Base-by-base conservation (phyloP, 1,140 invertebrate species). In the Zaprionus africanus region DNA sequence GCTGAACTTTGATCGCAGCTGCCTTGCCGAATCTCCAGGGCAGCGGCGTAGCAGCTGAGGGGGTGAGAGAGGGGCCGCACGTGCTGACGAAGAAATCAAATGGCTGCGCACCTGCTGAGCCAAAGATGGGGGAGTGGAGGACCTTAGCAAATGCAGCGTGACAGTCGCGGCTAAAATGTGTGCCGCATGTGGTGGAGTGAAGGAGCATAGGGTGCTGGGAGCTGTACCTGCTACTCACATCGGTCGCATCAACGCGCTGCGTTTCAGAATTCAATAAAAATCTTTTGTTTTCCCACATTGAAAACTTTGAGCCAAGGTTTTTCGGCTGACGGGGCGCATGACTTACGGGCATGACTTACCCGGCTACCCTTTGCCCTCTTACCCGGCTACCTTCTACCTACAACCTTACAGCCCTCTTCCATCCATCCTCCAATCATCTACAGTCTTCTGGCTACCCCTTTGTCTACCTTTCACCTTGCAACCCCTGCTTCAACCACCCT, bases 191-290 rank as follows among this genome's bases (percentile, higher is more conserved):
- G 58, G 61, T n/a, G 56, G 38, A 9, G 22, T 22, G 1, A 22
- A 22, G 4, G 31, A 11, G 31, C 4, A 15, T 6, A n/a, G 19
- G 46, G 17, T 7, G 19, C 0, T 17, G 41, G 2, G 15, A 7
- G n/a, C 15, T 15, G 38, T 6, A 41, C 13, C 38, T n/a, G 1
- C 38, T 41, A 54, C 41, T 62, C 13, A 13, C 26, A 31, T 9
- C 9, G 24, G 46, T 57, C 19, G 62, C 49, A 66, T 64, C 71
- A 85, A 70, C 68, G 17, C n/a, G 65, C 81, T 68, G 65, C 81
- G 80, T 68, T 90, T 77, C 79, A 85, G 88, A 90, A 88, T 88
- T 88, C 85, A 88, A 88, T 88, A 88, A 90, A 85, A 60, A 85
- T 84, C 85, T 88, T 88, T 90, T 90, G 81, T 88, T 88, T 88